Evolutionary conservation across 2,888 invertebrate genomes (phyloP).

Genomic region (Xylota sylvarum): DNA sequence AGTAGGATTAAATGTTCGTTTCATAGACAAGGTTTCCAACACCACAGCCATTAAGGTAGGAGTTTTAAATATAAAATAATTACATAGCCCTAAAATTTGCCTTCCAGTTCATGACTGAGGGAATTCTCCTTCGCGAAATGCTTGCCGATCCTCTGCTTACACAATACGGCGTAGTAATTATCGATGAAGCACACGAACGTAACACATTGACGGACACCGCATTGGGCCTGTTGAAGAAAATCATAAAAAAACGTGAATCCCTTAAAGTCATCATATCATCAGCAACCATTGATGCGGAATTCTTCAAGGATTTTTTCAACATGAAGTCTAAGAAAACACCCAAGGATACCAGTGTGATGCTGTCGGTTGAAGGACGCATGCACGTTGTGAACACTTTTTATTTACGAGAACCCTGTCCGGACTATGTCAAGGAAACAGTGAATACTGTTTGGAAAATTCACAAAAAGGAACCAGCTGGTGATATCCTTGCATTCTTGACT

Average conservation of each 20-base stretch:
- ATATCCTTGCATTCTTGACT: conserved; percentile 96
- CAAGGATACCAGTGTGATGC: conserved; percentile 90
- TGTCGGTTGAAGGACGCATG: conserved; percentile 95
- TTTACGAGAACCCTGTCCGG: conserved; percentile 92
- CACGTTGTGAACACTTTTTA: conserved; percentile 95
- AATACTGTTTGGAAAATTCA: conserved; percentile 97
- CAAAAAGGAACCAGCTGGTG: conserved; percentile 92
- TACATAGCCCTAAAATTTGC: not conserved
- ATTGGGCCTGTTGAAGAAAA: conserved; percentile 97
- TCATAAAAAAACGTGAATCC: conserved; percentile 92
- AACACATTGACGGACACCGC: conserved; percentile 96
- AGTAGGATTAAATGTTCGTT: conserved; percentile 95
- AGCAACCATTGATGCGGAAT: conserved; percentile 97
- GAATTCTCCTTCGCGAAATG: conserved; percentile 96
- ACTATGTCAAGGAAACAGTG: conserved; percentile 94
- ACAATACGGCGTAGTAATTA: conserved; percentile 93
- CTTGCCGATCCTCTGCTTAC: conserved; percentile 96
- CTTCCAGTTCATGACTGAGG: conserved; percentile 97
- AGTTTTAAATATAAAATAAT: conserved; percentile 16
- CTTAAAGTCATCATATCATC: conserved; percentile 95
- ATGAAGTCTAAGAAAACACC: conserved; percentile 83
- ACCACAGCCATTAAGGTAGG: conserved; percentile 91
- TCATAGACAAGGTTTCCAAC: conserved; percentile 88
- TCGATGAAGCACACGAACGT: conserved; percentile 98
- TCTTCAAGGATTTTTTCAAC: conserved; percentile 92